These are phyloP conservation scores for Galago senegalensis DNA, from an alignment of 2,797 vertebrate genomes.

Conservation along the genomic window DNA sequence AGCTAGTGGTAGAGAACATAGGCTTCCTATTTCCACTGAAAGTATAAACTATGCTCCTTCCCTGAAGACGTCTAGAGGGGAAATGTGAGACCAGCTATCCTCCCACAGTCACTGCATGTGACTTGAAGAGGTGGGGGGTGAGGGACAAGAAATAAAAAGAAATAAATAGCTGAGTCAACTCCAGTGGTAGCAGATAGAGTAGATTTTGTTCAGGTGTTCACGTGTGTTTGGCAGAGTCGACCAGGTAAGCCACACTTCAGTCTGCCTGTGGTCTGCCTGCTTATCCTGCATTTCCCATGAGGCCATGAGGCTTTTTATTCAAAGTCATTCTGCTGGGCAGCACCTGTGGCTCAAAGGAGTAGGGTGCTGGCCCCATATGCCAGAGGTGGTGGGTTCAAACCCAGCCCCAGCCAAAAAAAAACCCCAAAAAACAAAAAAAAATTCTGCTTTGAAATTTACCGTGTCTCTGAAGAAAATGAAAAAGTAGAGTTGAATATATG, in stretches of 20 bases:
- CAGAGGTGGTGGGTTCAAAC: too few relatives aligned
- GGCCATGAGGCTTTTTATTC: neutral
- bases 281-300: neutral
- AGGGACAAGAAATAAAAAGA: neutral
- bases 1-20: neutral
- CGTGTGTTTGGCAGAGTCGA: neutral
- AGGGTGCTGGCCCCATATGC: too few relatives aligned
- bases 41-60: neutral
- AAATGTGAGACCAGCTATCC: neutral
- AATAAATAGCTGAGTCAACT: neutral
- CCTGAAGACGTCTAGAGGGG: neutral
- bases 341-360: too few relatives aligned
- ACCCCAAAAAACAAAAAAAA: too few relatives aligned
- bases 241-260: neutral
- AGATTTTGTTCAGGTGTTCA: neutral
- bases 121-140: neutral
- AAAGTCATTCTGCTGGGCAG: neutral
- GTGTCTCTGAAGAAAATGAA: neutral
- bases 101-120: neutral
- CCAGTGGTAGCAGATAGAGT: neutral
- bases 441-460: neutral
- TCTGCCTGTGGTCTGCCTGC: neutral
- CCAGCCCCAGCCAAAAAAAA: too few relatives aligned
- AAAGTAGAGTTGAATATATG: constrained; percentile 6
- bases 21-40: neutral